Evolutionary conservation across 2,113 vertebrate species (phyloP).

Genomic region (Cynoglossus semilaevis): DNA sequence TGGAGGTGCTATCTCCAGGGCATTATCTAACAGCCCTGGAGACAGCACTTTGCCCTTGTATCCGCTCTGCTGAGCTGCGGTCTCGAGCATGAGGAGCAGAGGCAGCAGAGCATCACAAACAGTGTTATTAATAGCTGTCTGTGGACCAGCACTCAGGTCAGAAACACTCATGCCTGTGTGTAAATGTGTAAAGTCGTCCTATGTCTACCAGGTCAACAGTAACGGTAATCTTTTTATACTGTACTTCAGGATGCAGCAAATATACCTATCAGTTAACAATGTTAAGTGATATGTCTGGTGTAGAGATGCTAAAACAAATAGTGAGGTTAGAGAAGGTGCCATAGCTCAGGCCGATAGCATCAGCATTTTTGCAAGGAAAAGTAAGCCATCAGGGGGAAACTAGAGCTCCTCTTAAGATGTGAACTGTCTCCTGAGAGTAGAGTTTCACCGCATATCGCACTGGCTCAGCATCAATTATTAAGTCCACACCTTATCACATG

Average conservation of each 20-base stretch:
- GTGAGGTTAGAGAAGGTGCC: not conserved
- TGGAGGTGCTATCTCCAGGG: too few species aligned
- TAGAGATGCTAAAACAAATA: not conserved
- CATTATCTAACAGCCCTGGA: constrained; percentile 23
- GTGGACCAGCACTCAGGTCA: not conserved
- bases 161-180: not conserved
- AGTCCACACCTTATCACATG: constrained; percentile 51
- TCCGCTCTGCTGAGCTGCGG: constrained; percentile 16
- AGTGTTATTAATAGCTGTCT: not conserved
- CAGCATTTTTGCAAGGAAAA: constrained; percentile 4
- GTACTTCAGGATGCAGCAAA: not conserved
- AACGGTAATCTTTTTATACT: not conserved
- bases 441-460: constrained; percentile 66
- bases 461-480: constrained; percentile 73
- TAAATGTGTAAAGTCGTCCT: not conserved
- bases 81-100: constrained; percentile 12
- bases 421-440: constrained; percentile 61
- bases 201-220: not conserved
- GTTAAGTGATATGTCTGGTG: not conserved
- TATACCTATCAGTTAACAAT: not conserved
- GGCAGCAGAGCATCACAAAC: constrained; percentile 11
- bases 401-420: constrained; percentile 60
- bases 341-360: not conserved
- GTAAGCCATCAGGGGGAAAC: constrained; percentile 43
- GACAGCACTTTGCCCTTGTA: constrained; percentile 26